Conservation (phyloP, 2,797 vertebrate species). For the Serranus cabrilla region DNA sequence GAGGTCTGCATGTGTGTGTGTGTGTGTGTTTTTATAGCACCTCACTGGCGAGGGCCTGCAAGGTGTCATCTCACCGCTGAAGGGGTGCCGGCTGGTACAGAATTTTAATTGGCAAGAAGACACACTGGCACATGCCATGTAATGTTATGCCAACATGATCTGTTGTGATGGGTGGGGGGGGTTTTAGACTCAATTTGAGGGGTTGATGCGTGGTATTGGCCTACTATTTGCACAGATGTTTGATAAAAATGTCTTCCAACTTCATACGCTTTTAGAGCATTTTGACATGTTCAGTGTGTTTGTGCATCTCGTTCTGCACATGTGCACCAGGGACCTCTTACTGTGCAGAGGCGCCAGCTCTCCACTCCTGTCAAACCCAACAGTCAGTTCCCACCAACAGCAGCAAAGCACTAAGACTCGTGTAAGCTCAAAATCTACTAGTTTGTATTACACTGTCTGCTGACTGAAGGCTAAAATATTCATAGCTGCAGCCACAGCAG, state of each 20-base stretch:
- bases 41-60: constrained; percentile 50
- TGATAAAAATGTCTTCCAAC: constrained; percentile 17
- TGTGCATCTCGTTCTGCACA: constrained; percentile 8
- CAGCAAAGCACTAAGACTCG: constrained; percentile 1
- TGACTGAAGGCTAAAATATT: neutral
- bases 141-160: constrained; percentile 45
- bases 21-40: constrained; percentile 35
- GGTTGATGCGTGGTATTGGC: constrained; percentile 2
- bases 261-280: constrained; percentile 22
- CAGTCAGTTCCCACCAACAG: constrained; percentile 25
- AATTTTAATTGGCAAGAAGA: constrained; percentile 74
- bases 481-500: neutral
- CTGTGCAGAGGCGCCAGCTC: constrained; percentile 17
- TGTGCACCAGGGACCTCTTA: constrained; percentile 15
- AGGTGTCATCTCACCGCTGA: constrained; percentile 68
- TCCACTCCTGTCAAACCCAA: constrained; percentile 37
- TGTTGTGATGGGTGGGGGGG: constrained; percentile 27
- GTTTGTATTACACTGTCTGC: neutral
- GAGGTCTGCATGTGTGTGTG: constrained; percentile 18
- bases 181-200: neutral
- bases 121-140: constrained; percentile 42
- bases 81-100: constrained; percentile 51
- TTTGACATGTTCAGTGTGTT: constrained; percentile 24
- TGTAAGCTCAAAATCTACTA: neutral
- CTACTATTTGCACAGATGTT: constrained; percentile 29